Evolutionary conservation across 1,140 invertebrate genomes (phyloP), one percentile per base, ranked within the genome.

Genomic region (Achatina immaculata): DNA sequence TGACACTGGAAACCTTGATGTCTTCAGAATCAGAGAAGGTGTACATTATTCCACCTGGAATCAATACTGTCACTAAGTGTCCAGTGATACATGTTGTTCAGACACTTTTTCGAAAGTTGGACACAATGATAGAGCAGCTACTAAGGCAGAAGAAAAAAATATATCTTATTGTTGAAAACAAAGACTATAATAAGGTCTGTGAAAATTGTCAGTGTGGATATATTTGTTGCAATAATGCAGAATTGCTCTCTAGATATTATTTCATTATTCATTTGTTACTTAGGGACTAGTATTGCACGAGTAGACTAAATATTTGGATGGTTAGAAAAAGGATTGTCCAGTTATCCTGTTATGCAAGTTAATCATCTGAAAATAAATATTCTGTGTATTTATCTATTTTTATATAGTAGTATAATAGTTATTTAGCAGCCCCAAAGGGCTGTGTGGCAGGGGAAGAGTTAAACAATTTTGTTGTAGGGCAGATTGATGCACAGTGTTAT

Each of bases 21-120:
- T 55, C 48, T 55, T 9, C 48, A 14, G 48, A 1, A 3, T 34
- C 2, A 31, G 58, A 62, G 21, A 28, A 31, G 1, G 58, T 62
- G 2, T 62, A 62, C 58, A 62, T 62, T 62, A 28, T 62, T 62
- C 58, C 58, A 62, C 58, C 58, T 1, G 58, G 58, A 62, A 34
- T 31, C 6, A n/a, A 62, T 2, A 11, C n/a, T 11, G 2, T 55
- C 3, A 31, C 58, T 19, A 62, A 62, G n/a, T 62, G 31, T 28
- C 58, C 58, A 31, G 28, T 62, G 21, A 16, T 6, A 4, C 31
- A 62, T 31, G 28, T 62, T 7, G 58, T 31, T 11, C 58, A 62
- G 58, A 62, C 16, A 6, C 31, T 62, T 31, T 62, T 62, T 16
- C 28, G 58, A 62, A 62, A 28, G 28, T 34, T 62, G n/a, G 58